Base-by-base conservation (phyloP, 2,797 vertebrate species). In the Leptodactylus fallax region DNA sequence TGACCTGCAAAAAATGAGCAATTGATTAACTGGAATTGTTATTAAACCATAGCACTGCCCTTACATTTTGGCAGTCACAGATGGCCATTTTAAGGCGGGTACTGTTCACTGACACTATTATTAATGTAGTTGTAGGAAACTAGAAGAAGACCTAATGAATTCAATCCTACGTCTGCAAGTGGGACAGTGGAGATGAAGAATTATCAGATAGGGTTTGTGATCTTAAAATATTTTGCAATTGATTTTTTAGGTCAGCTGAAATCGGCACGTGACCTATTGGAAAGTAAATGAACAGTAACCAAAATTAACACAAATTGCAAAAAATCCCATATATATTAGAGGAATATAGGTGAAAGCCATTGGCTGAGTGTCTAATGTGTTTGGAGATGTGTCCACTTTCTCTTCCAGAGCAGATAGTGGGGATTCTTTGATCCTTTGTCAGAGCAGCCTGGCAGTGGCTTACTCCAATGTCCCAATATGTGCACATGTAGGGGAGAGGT, bases 11-110 rank as follows among this genome's bases (percentile, higher is more conserved):
- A 80, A 60, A 60, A 36, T 80, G 56, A 80, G 56, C 78, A 80
- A 80, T 80, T 80, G 56, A 80, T 80, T 80, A 80, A 80, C 78
- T 61, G 56, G 27, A 80, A 61, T 80, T 61, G 36, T 60, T 58
- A 80, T 80, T 80, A 80, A 80, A 80, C 55, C 27, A 60, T 80
- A 60, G 78, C 47, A 61, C 19, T 80, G 17, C 78, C 78, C 27
- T 80, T 61, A 60, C 17, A 27, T 80, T 45, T 80, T 80, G 78
- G 78, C 78, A 80, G 56, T 80, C 27, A 45, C 8, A 45, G 27
- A 61, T 80, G 78, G 58, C 27, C 78, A 6, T 60, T 60, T 45
- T 80, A 80, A 61, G 55, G 58, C 78, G 58, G 56, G 78, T 36
- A 45, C 56, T 61, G 27, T 11, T 25, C 78, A 47, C 17, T 60